These are phyloP conservation scores for Drosophila limbata DNA, from an alignment of 2,888 invertebrate species.

Conservation along the genomic window DNA sequence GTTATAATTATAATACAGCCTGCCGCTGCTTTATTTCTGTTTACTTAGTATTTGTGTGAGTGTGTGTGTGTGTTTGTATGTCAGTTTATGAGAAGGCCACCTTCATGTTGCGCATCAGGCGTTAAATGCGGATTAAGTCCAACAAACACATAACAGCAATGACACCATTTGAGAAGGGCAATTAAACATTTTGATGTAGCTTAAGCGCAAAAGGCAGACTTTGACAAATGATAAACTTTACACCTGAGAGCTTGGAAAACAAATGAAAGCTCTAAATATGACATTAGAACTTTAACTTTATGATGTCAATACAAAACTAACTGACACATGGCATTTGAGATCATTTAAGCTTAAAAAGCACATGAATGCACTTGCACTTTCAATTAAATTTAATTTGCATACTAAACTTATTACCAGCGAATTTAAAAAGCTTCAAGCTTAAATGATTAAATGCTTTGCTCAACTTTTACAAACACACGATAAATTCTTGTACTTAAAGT, in stretches of 20 bases:
- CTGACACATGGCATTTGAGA: not conserved
- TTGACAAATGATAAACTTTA: not conserved
- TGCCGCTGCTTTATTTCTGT: constrained; percentile 57
- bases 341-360: no score
- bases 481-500: not conserved
- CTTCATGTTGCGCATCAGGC: constrained; percentile 48
- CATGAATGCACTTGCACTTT: not conserved
- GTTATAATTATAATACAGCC: constrained; percentile 76
- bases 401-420: not conserved
- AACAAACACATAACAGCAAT: constrained; percentile 34
- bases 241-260: not conserved
- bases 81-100: constrained; percentile 40
- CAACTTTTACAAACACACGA: not conserved
- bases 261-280: not conserved
- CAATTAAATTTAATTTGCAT: not conserved
- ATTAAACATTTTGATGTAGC: constrained; percentile 18
- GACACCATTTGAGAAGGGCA: constrained; percentile 53
- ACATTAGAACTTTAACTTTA: not conserved
- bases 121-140: constrained; percentile 56
- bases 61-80: constrained; percentile 18
- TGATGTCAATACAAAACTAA: not conserved
- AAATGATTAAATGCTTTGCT: not conserved
- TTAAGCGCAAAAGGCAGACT: not conserved
- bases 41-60: not conserved
- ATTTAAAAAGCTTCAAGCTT: not conserved